Evolutionary conservation across 2,888 invertebrate species (phyloP), one percentile per base, ranked within the genome.

Genomic region (Tuberolachnus salignus): DNA sequence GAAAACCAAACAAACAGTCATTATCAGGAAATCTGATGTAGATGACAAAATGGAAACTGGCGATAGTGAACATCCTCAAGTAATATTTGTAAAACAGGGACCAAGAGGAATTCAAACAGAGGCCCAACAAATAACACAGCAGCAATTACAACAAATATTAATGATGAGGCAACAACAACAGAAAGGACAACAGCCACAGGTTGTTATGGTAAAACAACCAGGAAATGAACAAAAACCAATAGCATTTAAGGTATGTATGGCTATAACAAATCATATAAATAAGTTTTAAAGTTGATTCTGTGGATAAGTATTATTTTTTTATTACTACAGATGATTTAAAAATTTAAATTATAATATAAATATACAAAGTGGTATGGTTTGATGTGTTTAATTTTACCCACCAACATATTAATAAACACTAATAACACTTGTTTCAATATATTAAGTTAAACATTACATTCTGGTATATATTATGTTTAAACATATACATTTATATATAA

Each of bases 51-150:
- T 49, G 16, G 75, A 57, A 69, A 3, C n/a, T 19, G 49, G 57
- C 3, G 67, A 67, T 26, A 10, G 67, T 13, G 75, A 78, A 59
- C 75, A 59, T 26, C 46, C 75, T 19, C 75, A 78, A 49, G 67
- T 78, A 8, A 67, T 67, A 57, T 78, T 67, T 34, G 59, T 78
- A 49, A 78, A 67, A 78, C 75, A 78, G 16, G 16, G 75, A 34
- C 49, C 57, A 19, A 78, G 67, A 69, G 59, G 67, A 49, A 49
- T 59, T 11, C 75, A 66, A 61, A 86, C 1, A 83, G 86, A 53
- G 83, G 84, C 21, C 84, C 86, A 21, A 83, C 85, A 64, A 81
- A 83, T 53, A 83, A 83, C 34, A 78, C 82, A 73, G 74, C 82
- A 71, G 71, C 82, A 67, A 64, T 81, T 66, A 21, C 83, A 61